Base-by-base conservation (phyloP, 2,888 invertebrate species). In the Mechanitis messenoides region DNA sequence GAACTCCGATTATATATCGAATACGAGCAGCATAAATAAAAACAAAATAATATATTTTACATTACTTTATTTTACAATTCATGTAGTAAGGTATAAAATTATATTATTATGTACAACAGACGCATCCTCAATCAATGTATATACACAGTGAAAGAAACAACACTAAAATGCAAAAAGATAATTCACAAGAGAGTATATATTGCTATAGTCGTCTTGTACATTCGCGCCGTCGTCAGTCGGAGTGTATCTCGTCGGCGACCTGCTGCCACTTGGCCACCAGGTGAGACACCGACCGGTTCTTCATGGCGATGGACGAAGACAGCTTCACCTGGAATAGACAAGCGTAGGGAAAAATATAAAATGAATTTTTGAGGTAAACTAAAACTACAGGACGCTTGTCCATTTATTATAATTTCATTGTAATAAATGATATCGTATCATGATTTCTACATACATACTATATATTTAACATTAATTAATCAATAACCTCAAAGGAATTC, bases 181-280 rank as follows among this genome's bases (percentile, higher is more conserved):
- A 20, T 20, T 20, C 35, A 35, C 35, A 35, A 35, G 4, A 35
- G 35, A 20, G 20, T 20, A 20, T 20, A 20, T 20, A 20, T 20
- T 20, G 20, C 20, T 20, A 20, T 20, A 20, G 20, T 20, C 20
- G 20, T 20, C 20, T 20, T 20, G 20, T 20, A 20, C 20, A 1
- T 0, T 20, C 2, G 6, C 9, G 11, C 3, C 9, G 20, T 20
- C 9, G 31, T 68, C 68, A 89, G 60, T 89, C 89, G 0, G 87
- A 87, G 66, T 83, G 69, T 28, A 87, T 87, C 62, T 90, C 87
- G 2, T 87, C 89, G 0, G 93, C 92, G 1, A 93, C 92, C 71
- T 93, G 92, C 71, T 93, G 92, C 93, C 93, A 93, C 71, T 93
- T 93, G 12, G 92, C 92, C 1, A 93, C 93, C 68, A 93, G 78